These are phyloP conservation scores for Adineta ricciae DNA, from an alignment of 2,888 invertebrate genomes.

Conservation along the genomic window DNA sequence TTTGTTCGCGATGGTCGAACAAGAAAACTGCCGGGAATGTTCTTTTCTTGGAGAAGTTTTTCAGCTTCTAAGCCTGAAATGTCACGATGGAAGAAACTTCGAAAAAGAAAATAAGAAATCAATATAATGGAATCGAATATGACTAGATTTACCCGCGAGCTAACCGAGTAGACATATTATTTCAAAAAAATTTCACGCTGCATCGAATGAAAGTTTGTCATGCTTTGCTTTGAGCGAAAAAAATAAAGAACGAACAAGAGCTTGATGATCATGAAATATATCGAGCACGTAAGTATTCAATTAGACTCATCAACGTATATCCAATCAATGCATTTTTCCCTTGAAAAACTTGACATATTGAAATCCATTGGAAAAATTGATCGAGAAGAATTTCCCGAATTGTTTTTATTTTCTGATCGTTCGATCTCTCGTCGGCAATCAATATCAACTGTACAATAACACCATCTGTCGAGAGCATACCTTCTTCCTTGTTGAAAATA, in stretches of 20 bases:
- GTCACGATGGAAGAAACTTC: constrained; percentile 50
- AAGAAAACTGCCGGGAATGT: constrained; percentile 88
- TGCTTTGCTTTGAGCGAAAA: background rate
- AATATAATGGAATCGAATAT: background rate
- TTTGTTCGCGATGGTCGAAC: constrained; percentile 92
- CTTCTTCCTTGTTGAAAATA: too few species aligned
- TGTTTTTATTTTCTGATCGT: background rate
- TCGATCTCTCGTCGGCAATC: too few species aligned
- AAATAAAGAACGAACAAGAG: background rate
- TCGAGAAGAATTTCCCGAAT: background rate
- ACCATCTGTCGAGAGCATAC: background rate
- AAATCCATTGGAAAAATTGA: background rate
- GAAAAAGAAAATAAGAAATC: constrained; percentile 34
- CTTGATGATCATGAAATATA: background rate
- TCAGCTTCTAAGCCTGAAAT: constrained; percentile 49
- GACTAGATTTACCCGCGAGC: background rate
- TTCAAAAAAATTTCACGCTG: background rate
- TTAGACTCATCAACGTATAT: background rate
- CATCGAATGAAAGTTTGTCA: background rate
- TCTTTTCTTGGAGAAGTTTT: constrained; percentile 60
- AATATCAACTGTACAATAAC: background rate
- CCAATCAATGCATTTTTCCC: background rate
- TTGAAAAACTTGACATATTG: background rate
- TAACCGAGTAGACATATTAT: background rate
- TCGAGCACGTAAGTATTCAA: background rate